Evolutionary conservation across 2,113 vertebrate species (phyloP).

Genomic region (Lycaon pictus): DNA sequence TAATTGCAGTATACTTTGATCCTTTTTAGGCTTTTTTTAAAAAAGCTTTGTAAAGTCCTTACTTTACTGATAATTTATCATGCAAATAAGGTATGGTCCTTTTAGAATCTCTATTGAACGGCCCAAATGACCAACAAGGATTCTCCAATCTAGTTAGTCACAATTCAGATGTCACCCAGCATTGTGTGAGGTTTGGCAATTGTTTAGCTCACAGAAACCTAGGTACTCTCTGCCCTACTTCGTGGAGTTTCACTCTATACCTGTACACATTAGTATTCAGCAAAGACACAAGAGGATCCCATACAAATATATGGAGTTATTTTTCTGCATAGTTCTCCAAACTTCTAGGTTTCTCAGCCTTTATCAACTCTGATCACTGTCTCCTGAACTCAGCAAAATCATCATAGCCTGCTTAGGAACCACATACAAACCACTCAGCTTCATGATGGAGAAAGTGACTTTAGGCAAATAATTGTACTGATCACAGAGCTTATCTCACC

Average conservation of each 20-base stretch:
- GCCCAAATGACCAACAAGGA: not conserved
- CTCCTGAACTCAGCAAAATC: not conserved
- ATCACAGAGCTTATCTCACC: not conserved
- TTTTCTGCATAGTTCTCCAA: not conserved
- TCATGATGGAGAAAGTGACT: not conserved
- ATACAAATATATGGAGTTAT: not conserved
- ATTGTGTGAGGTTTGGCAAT: not conserved
- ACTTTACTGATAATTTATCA: not conserved
- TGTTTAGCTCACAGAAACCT: not conserved
- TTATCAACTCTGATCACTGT: not conserved
- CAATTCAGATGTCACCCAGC: not conserved
- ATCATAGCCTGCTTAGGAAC: not conserved
- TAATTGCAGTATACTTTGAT: not conserved
- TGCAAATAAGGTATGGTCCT: not conserved
- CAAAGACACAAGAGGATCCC: not conserved
- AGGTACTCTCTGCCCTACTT: not conserved
- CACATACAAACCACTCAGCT: not conserved
- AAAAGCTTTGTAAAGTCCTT: not conserved
- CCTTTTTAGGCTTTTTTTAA: not conserved
- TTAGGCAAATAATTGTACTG: not conserved
- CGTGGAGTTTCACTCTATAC: not conserved
- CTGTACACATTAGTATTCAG: not conserved
- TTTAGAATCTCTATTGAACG: not conserved
- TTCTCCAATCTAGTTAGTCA: not conserved
- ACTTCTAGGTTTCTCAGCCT: not conserved